These are phyloP conservation scores for Cacatua alba DNA, from an alignment of 2,113 vertebrate species.

Conservation along the genomic window DNA sequence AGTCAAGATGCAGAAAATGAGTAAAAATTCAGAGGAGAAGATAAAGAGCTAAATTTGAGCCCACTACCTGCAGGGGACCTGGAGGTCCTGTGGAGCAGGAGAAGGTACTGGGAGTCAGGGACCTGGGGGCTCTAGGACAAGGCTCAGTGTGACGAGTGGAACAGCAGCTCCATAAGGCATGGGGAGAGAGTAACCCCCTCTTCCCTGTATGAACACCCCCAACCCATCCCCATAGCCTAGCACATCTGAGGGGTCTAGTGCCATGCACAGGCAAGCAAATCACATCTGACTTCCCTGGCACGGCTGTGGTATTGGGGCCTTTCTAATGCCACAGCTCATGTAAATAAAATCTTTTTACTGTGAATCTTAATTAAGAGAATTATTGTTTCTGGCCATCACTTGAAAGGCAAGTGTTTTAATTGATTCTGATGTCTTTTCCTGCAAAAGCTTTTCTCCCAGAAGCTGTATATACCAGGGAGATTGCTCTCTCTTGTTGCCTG, in stretches of 20 bases:
- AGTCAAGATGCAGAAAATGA: background rate
- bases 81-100: background rate
- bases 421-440: constrained; percentile 31
- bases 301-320: background rate
- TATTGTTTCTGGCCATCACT: constrained; percentile 33
- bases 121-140: background rate
- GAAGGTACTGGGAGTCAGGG: background rate
- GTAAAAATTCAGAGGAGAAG: background rate
- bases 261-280: background rate
- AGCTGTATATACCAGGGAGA: background rate
- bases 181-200: fast-evolving
- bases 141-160: background rate
- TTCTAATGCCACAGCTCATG: constrained; percentile 12
- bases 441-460: background rate
- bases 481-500: background rate
- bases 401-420: constrained; percentile 56
- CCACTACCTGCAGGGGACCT: fast-evolving
- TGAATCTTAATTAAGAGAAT: constrained; percentile 57
- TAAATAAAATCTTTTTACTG: constrained; percentile 52
- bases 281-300: fast-evolving
- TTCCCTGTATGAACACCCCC: background rate
- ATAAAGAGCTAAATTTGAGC: background rate
- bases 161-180: background rate
- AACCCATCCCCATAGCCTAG: background rate
- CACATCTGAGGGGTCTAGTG: fast-evolving